Evolutionary conservation across 2,113 vertebrate genomes (phyloP).

Genomic region (Origma solitaria): DNA sequence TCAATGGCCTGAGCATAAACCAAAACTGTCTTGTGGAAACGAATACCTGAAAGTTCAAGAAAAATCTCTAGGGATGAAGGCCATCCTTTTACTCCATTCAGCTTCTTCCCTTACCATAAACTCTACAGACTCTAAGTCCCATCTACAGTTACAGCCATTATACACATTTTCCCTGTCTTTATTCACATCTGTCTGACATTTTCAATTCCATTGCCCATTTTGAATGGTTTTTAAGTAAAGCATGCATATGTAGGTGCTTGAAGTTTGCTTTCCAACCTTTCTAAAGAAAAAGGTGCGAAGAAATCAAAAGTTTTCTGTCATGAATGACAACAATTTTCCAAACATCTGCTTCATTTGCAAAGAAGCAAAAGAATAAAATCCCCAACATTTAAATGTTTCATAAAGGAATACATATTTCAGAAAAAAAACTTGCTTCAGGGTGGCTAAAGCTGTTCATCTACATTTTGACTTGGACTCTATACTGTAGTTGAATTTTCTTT

Average conservation of each 20-base stretch:
- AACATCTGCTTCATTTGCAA: not conserved
- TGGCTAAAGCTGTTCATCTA: not conserved
- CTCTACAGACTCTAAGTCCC: not conserved
- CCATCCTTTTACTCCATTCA: not conserved
- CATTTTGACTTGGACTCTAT: not conserved
- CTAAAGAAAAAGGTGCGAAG: not conserved
- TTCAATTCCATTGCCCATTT: not conserved
- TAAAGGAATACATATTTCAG: not conserved
- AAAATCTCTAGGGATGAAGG: not conserved
- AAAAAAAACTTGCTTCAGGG: not conserved
- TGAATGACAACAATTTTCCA: not conserved
- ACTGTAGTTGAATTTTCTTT: not conserved
- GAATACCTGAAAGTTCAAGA: not conserved
- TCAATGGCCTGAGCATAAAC: not conserved
- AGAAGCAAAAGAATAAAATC: not conserved
- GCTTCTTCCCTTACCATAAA: not conserved
- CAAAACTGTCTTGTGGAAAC: not conserved
- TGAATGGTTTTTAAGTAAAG: not conserved
- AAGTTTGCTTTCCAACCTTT: not conserved
- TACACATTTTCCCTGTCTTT: not conserved
- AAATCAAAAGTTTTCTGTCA: not conserved
- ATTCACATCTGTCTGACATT: not conserved
- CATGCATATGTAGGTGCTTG: not conserved
- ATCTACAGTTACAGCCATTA: not conserved
- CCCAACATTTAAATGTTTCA: not conserved